Base-by-base conservation (phyloP, 2,888 invertebrate genomes). In the Caenorhabditis virilis region DNA sequence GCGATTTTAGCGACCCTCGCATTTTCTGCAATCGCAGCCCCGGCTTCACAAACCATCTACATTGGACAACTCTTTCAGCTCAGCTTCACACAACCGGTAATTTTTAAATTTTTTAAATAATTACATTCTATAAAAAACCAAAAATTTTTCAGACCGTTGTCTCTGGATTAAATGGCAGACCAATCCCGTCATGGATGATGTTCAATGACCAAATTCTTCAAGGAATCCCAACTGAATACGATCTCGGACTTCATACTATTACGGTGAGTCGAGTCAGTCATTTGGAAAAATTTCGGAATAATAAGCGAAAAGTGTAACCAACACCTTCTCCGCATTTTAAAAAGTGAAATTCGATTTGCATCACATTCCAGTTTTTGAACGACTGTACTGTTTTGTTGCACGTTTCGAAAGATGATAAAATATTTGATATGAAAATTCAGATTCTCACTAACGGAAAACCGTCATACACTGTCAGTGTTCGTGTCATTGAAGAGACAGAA, bases 241-340 rank as follows among this genome's bases (percentile, higher is more conserved):
- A 91, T 83, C 83, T 89, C 13, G 91, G 90, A 49, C 86, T 88
- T 47, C 87, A 89, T 82, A 88, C 88, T 68, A 74, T 86, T 25
- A 80, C 83, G 60, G 84, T 85, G n/a, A n/a, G n/a, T n/a, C n/a
- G n/a, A n/a, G n/a, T n/a, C n/a, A n/a, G n/a, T n/a, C n/a, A n/a
- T n/a, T n/a, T n/a, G n/a, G n/a, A n/a, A n/a, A n/a, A n/a, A n/a
- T n/a, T n/a, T n/a, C n/a, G n/a, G n/a, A n/a, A n/a, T n/a, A n/a
- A n/a, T n/a, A n/a, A n/a, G n/a, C n/a, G n/a, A n/a, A n/a, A n/a
- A n/a, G n/a, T n/a, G n/a, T n/a, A n/a, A n/a, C n/a, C n/a, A n/a
- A n/a, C n/a, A n/a, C n/a, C n/a, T n/a, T n/a, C n/a, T n/a, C n/a
- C n/a, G n/a, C n/a, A 30, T 30, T 30, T 30, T 30, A 9, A 30